Conservation (phyloP, 2,888 invertebrate genomes). For the Lissonota sp. region DNA sequence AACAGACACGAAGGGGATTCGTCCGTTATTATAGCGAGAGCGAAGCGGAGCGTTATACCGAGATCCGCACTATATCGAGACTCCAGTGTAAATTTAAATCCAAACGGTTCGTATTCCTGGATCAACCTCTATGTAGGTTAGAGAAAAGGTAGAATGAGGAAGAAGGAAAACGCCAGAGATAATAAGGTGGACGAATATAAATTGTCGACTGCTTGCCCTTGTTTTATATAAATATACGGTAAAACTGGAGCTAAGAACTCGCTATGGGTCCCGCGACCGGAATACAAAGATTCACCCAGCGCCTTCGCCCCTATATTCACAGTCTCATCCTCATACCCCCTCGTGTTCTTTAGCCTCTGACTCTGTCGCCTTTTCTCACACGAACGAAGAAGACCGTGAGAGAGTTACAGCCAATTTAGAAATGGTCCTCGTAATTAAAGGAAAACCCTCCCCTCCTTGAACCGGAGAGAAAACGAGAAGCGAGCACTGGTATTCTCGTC, state of each 20-base stretch:
- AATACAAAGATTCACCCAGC: slow-evolving; percentile 57
- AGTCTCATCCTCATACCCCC: no score
- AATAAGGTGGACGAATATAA: slow-evolving; percentile 69
- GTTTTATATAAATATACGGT: slow-evolving; percentile 52
- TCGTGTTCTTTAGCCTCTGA: slow-evolving; percentile 3
- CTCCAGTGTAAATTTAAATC: no score
- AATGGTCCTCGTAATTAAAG: slow-evolving; percentile 77
- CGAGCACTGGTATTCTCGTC: slow-evolving; percentile 51
- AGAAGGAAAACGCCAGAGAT: slow-evolving; percentile 61
- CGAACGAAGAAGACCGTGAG: slow-evolving; percentile 63
- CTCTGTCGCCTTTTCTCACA: slow-evolving; percentile 36
- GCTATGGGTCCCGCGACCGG: no score
- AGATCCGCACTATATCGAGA: no score
- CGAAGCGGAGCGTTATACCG: no score
- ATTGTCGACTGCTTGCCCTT: slow-evolving; percentile 66
- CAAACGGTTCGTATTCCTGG: no score
- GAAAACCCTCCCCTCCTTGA: slow-evolving; percentile 66
- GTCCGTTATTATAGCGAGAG: no score
- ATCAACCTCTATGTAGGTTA: no score
- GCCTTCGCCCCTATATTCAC: no score
- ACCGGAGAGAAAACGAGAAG: slow-evolving; percentile 48
- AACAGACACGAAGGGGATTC: no score
- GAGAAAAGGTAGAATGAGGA: slow-evolving; percentile 31
- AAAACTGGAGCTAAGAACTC: slow-evolving; percentile 57
- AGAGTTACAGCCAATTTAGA: slow-evolving; percentile 77